phyloP scores from a whole-genome alignment of 2,888 invertebrate species.

The Charanyca ferruginea region DNA sequence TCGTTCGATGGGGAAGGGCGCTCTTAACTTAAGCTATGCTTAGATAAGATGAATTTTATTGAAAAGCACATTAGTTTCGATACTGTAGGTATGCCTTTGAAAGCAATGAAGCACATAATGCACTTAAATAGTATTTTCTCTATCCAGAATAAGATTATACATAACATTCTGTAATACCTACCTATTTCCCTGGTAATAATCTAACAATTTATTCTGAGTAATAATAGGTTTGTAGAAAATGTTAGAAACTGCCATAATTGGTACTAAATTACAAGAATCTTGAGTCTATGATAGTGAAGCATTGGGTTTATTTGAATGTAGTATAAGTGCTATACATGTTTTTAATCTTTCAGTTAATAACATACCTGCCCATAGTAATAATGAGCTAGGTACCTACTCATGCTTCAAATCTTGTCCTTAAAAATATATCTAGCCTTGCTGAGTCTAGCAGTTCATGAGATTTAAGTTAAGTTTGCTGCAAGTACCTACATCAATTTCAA shows the following conservation, averaged over 20 bases:
- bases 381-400: too few species aligned
- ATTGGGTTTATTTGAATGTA: neutral
- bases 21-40: constrained; percentile 62
- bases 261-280: constrained; percentile 2
- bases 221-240: neutral
- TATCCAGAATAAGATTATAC: neutral
- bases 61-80: constrained; percentile 50
- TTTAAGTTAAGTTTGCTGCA: too few species aligned
- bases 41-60: constrained; percentile 70
- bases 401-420: too few species aligned
- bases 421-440: too few species aligned
- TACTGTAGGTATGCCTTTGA: neutral
- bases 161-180: neutral
- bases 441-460: too few species aligned
- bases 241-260: neutral
- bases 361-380: too few species aligned
- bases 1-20: too few species aligned
- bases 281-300: neutral
- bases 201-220: too few species aligned
- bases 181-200: neutral
- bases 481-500: too few species aligned
- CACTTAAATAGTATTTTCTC: neutral
- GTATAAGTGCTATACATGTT: too few species aligned
- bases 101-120: neutral
- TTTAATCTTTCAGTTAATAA: too few species aligned